Percentiles rank a stretch among this genome's conserved stretches.
Conservation (phyloP, 2,113 vertebrate genomes). For the Oncorhynchus gorbuscha region DNA sequence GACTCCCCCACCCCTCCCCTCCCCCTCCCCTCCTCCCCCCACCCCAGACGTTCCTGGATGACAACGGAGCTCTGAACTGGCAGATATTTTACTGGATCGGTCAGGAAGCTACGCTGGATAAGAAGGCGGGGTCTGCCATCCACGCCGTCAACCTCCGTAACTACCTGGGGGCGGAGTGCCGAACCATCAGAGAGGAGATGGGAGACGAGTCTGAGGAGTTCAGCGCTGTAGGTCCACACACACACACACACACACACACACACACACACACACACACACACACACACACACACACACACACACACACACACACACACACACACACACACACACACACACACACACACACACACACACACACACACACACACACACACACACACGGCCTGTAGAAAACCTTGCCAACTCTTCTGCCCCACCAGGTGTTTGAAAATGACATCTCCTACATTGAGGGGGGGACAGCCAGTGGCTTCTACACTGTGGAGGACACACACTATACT, state of each 20-base stretch:
- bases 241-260: background rate
- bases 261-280: background rate
- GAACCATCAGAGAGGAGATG: constrained; percentile 94
- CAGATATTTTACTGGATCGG: constrained; percentile 98
- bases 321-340: background rate
- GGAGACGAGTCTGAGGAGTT: constrained; percentile 97
- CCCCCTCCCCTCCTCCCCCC: no score
- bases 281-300: constrained; percentile 1
- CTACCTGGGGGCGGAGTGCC: constrained; percentile 89
- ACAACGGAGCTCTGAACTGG: constrained; percentile 88
- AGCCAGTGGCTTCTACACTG: constrained; percentile 92
- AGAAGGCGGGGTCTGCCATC: constrained; percentile 95
- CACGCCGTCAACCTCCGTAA: constrained; percentile 95
- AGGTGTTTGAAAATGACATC: constrained; percentile 94
- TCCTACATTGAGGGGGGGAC: constrained; percentile 98
- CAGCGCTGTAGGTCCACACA: constrained; percentile 76
- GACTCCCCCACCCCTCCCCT: no score
- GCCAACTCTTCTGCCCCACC: background rate
- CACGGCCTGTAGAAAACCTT: background rate
- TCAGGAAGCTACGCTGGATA: constrained; percentile 91
- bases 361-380: no score
- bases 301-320: background rate
- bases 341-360: no score
- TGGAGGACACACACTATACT: constrained; percentile 88
- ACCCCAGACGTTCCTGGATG: constrained; percentile 87